These are phyloP conservation scores for Nothoprocta perdicaria DNA, from an alignment of 2,113 vertebrate species.

Conservation along the genomic window DNA sequence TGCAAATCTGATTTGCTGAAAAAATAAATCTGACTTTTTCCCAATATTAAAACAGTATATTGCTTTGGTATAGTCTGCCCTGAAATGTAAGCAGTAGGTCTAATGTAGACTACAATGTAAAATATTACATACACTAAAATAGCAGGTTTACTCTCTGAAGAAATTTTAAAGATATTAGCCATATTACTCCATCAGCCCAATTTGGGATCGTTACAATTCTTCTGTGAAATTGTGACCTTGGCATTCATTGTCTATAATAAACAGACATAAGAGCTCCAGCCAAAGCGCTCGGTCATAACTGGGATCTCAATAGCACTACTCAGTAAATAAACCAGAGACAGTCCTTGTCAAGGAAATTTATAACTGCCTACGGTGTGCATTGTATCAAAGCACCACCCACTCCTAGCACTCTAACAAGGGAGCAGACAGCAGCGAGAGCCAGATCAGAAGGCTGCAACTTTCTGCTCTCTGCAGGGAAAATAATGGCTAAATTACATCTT, in stretches of 20 bases:
- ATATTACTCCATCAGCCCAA: not conserved
- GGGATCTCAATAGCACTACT: not conserved
- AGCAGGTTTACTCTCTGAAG: not conserved
- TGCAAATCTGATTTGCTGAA: not conserved
- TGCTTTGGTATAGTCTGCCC: not conserved
- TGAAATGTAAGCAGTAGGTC: not conserved
- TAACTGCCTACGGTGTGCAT: not conserved
- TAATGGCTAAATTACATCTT: not conserved
- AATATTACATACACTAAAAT: not conserved
- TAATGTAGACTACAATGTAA: not conserved
- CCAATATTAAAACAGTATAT: not conserved
- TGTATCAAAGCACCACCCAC: accelerated
- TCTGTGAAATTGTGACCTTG: not conserved
- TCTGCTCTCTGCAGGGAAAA: not conserved
- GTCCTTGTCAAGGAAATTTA: not conserved
- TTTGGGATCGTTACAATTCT: not conserved
- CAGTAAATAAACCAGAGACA: not conserved
- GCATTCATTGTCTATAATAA: not conserved
- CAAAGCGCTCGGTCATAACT: not conserved
- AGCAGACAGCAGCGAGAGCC: not conserved
- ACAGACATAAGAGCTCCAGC: not conserved
- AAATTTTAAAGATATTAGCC: not conserved
- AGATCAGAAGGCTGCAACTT: not conserved
- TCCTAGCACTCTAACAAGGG: not conserved
- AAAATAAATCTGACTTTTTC: not conserved